A percentile compares a stretch with the other conserved stretches of the same genome.
These are phyloP conservation scores for Sebastolobus alascanus DNA, from an alignment of 2,797 vertebrate genomes.

Conservation along the genomic window DNA sequence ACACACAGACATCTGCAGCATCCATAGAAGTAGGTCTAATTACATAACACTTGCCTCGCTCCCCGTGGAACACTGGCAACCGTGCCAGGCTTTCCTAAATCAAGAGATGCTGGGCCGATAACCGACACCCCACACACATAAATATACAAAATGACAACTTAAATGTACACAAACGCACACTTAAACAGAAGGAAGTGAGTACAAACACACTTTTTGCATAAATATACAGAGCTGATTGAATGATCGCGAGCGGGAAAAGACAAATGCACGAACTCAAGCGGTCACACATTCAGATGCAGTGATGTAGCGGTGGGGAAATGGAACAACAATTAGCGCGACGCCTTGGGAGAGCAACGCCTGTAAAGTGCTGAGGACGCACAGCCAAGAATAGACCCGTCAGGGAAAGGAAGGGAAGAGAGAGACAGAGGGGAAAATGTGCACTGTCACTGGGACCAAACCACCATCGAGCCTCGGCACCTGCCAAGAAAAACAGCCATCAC, in stretches of 20 bases:
- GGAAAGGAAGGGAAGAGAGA: conserved; percentile 42
- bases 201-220: conserved; percentile 16
- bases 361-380: conserved; percentile 63
- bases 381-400: conserved; percentile 73
- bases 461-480: conserved; percentile 38
- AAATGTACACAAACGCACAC: conserved; percentile 18
- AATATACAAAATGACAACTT: conserved; percentile 31
- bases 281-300: conserved; percentile 66
- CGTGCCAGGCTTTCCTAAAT: conserved; percentile 51
- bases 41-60: conserved; percentile 72
- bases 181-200: conserved; percentile 21
- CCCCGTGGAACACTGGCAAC: conserved; percentile 46
- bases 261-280: conserved; percentile 21
- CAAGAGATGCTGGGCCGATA: conserved; percentile 40
- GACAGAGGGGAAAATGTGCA: conserved; percentile 66
- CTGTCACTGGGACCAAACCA: conserved; percentile 73
- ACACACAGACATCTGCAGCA: conserved; percentile 70
- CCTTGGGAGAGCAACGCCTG: conserved; percentile 72
- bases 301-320: conserved; percentile 70
- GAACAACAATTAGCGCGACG: conserved; percentile 71
- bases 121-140: conserved; percentile 25
- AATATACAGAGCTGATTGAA: conserved; percentile 33
- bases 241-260: conserved; percentile 20
- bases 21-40: conserved; percentile 70
- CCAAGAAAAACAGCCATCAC: conserved; percentile 70